A percentile compares a stretch with the other conserved stretches of the same genome.
phyloP scores from a whole-genome alignment of 2,888 invertebrate species.

The Tipula confusa region DNA sequence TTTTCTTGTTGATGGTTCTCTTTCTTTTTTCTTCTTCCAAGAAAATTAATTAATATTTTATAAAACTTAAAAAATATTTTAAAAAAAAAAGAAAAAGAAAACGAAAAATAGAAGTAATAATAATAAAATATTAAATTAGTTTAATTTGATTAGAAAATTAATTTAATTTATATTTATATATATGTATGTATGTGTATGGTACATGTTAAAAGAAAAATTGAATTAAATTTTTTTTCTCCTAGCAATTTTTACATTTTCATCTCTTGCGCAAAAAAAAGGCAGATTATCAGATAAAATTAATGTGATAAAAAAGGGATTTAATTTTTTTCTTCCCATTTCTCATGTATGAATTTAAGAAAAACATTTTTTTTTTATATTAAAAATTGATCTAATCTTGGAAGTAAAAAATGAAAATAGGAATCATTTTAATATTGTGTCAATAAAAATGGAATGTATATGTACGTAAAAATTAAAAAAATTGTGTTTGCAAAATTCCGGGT shows the following conservation, averaged over 20 bases:
- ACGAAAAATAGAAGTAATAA: conserved; percentile 12
- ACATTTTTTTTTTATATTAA: not conserved
- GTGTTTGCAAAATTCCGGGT: too few relatives aligned
- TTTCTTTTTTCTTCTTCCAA: not conserved
- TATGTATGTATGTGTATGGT: not conserved
- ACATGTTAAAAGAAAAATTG: not conserved
- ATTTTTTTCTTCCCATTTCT: not conserved
- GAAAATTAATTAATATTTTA: conserved; percentile 20
- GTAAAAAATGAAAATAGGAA: conserved; percentile 13
- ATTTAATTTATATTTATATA: not conserved
- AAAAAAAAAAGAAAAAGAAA: not conserved
- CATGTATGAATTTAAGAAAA: not conserved
- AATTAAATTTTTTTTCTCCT: not conserved
- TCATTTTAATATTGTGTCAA: not conserved
- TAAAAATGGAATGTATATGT: not conserved
- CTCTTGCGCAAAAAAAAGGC: not conserved
- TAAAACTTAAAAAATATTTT: conserved; percentile 21
- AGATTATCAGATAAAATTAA: conserved; percentile 25
- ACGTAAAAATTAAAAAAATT: not conserved
- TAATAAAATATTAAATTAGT: conserved; percentile 20
- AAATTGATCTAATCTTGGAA: conserved; percentile 25
- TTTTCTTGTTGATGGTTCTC: not conserved
- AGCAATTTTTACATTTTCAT: conserved; percentile 3
- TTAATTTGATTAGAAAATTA: conserved; percentile 25
- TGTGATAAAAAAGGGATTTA: conserved; percentile 25